A percentile compares a stretch with the other conserved stretches of the same genome.
phyloP scores from a whole-genome alignment of 2,113 vertebrate species.

The Emydocephalus ijimae region DNA sequence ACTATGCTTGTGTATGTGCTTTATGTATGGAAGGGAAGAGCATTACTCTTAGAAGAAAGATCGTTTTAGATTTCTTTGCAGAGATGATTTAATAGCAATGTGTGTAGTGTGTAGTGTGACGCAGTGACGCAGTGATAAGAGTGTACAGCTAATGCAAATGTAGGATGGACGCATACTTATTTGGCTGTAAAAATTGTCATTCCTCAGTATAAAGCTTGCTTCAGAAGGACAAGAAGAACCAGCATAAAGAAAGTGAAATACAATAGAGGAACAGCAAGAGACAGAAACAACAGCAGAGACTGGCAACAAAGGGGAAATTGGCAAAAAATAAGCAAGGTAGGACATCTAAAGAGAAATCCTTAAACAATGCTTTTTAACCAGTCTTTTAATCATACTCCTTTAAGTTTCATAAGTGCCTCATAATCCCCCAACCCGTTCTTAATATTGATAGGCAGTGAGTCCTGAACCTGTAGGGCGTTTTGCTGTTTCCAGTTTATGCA shows the following conservation, averaged over 20 bases:
- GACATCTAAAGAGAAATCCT: not conserved
- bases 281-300: not conserved
- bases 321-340: not conserved
- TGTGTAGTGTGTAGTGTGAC: not conserved
- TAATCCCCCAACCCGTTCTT: not conserved
- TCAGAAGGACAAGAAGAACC: not conserved
- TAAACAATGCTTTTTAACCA: not conserved
- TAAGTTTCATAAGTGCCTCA: not conserved
- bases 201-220: not conserved
- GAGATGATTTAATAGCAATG: not conserved
- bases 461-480: not conserved
- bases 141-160: not conserved
- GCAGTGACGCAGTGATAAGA: not conserved
- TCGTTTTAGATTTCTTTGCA: not conserved
- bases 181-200: not conserved
- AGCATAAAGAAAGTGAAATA: not conserved
- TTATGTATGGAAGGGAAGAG: not conserved
- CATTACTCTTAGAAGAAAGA: not conserved
- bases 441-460: not conserved
- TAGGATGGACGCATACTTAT: not conserved
- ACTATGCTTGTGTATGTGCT: not conserved
- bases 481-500: conserved; percentile 9
- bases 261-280: not conserved
- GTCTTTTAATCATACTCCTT: not conserved
- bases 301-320: not conserved